A percentile compares a stretch with the other conserved stretches of the same genome.
These are phyloP conservation scores for Coluber constrictor DNA, from an alignment of 2,797 vertebrate genomes.

Conservation along the genomic window DNA sequence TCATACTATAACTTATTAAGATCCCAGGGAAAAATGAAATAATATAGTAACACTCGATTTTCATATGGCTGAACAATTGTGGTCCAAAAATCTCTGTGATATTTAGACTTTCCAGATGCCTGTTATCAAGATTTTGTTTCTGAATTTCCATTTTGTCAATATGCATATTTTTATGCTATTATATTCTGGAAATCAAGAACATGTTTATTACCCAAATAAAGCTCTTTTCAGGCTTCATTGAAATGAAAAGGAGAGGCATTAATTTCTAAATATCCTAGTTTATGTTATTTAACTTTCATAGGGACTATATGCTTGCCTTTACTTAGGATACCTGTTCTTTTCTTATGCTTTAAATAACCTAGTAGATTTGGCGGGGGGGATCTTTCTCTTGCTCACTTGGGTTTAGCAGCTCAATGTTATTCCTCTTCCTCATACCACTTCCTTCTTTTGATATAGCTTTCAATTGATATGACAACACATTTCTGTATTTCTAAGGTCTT, in stretches of 20 bases:
- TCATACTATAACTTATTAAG: background rate
- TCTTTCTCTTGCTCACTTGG: background rate
- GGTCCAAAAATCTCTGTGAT: background rate
- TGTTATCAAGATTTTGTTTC: background rate
- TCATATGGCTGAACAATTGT: too few species aligned
- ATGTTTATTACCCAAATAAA: background rate
- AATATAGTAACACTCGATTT: background rate
- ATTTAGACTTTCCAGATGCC: background rate
- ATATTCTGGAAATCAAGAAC: background rate
- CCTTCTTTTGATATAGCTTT: background rate
- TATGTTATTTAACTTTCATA: background rate
- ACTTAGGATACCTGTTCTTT: background rate
- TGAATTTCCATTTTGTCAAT: background rate
- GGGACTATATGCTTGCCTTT: background rate
- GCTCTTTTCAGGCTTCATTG: background rate
- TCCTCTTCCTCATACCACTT: background rate
- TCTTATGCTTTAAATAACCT: background rate
- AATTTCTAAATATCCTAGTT: background rate
- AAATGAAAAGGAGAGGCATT: background rate
- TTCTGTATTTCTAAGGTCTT: background rate
- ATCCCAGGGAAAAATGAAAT: background rate
- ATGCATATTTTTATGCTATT: background rate
- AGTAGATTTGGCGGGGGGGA: background rate
- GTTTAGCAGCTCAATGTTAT: background rate
- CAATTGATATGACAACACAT: background rate